Evolutionary conservation across 2,797 vertebrate species (phyloP), one percentile per base, ranked within the genome.

Genomic region (Chaenodraco wilsoni): DNA sequence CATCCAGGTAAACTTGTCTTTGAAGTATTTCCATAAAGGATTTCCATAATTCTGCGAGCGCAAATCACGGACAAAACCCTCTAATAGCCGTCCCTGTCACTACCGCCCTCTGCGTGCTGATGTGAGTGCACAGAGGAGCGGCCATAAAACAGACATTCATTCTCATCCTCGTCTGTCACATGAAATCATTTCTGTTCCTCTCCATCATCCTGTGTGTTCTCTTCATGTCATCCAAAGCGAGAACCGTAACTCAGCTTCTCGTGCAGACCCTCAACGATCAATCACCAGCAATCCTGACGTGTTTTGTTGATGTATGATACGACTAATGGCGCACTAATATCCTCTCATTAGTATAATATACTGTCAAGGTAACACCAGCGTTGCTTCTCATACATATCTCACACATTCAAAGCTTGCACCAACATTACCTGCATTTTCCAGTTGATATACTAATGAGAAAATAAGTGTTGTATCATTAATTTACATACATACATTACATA

Each of bases 111-210:
- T 19, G 51, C 16, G 43, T 1, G 48, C 63, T 79, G 71, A 69
- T 84, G 67, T 69, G 66, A 74, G 27, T 10, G 7, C 48, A 65
- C 55, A 69, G 78, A 44, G 33, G 65, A 65, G 61, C 27, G 61
- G 75, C 62, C 45, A 43, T 78, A 43, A 82, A 80, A 46, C 46
- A 72, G 21, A 70, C 49, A 85, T 54, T 52, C 65, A 84, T 78
- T 85, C 72, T 72, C 57, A 71, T 76, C 71, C 44, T 3, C 44
- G 16, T 65, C 77, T 86, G 86, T 86, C 90, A 87, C 75, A 74
- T 75, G n/a, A 72, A 78, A 90, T 87, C 76, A 72, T 69, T 60
- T 23, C 37, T 46, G 62, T 62, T 72, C 69, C 46, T 76, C 52
- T 56, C 71, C 84, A 72, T 69, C 33, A 37, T 37, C 33, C 33